These are phyloP conservation scores for Ochotona princeps DNA, from an alignment of 2,113 vertebrate genomes.

Conservation along the genomic window DNA sequence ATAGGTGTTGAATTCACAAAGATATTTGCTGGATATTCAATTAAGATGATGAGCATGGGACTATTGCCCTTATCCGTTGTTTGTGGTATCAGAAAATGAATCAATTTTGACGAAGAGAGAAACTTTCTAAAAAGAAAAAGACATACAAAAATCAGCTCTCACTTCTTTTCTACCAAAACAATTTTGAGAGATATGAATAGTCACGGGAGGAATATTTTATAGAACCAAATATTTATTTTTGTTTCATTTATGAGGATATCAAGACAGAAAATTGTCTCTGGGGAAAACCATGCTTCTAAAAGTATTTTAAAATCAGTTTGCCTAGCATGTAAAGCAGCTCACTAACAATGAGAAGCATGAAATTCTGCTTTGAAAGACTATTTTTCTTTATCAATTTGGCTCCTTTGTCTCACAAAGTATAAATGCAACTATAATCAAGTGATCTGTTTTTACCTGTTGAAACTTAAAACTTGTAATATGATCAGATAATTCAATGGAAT, in stretches of 20 bases:
- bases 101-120: neutral
- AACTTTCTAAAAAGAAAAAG: conserved; percentile 48
- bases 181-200: conserved; percentile 55
- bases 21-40: neutral
- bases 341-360: conserved; percentile 62
- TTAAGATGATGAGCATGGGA: neutral
- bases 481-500: conserved; percentile 60
- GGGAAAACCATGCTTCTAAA: conserved; percentile 72
- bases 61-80: neutral
- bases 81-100: conserved; percentile 52
- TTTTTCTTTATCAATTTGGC: conserved; percentile 64
- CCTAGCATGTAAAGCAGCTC: conserved; percentile 65
- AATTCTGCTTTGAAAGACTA: conserved; percentile 74
- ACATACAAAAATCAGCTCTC: conserved; percentile 16
- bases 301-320: conserved; percentile 76
- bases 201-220: conserved; percentile 69
- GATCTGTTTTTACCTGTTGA: conserved; percentile 56
- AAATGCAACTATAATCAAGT: conserved; percentile 58
- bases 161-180: conserved; percentile 53
- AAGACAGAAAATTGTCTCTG: conserved; percentile 69
- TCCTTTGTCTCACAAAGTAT: conserved; percentile 61
- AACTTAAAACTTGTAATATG: conserved; percentile 47
- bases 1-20: neutral
- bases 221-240: conserved; percentile 78
- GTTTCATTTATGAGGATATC: conserved; percentile 71